A percentile compares a stretch with the other conserved stretches of the same genome.
Conservation (phyloP, 2,113 vertebrate species). For the Corythoichthys haematopterus region DNA sequence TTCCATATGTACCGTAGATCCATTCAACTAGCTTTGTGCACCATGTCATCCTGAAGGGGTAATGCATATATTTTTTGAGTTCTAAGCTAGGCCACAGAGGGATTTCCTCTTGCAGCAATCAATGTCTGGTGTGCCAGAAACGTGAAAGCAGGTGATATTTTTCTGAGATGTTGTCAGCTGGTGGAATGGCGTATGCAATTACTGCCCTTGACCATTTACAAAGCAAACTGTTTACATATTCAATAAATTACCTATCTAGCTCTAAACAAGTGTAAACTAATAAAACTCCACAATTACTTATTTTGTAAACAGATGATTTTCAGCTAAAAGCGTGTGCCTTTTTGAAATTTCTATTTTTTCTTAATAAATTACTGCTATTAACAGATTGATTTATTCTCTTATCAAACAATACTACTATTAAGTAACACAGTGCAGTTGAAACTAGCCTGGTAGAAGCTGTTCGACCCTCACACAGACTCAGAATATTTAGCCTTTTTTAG, state of each 20-base stretch:
- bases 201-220: slow-evolving; percentile 13
- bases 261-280: not conserved
- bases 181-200: not conserved
- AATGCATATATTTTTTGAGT: not conserved
- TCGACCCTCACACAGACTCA: slow-evolving; percentile 4
- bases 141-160: slow-evolving; percentile 22
- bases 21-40: slow-evolving; percentile 18
- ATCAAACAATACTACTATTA: slow-evolving; percentile 25
- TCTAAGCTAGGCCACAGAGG: slow-evolving; percentile 1
- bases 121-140: slow-evolving; percentile 15
- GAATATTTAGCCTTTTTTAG: slow-evolving; percentile 41
- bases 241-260: not conserved
- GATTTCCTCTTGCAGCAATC: slow-evolving; percentile 10
- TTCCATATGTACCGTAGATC: slow-evolving; percentile 51
- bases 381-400: too few relatives aligned
- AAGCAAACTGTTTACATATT: not conserved
- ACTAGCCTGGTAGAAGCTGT: slow-evolving; percentile 18
- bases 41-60: slow-evolving; percentile 12
- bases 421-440: slow-evolving; percentile 20
- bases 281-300: not conserved
- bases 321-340: too few relatives aligned
- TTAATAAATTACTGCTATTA: too few relatives aligned
- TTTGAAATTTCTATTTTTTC: too few relatives aligned
- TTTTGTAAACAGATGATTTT: too few relatives aligned
- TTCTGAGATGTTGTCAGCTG: slow-evolving; percentile 4